Evolutionary conservation across 2,888 invertebrate genomes (phyloP).

Genomic region (Eristalinus sepulchralis): DNA sequence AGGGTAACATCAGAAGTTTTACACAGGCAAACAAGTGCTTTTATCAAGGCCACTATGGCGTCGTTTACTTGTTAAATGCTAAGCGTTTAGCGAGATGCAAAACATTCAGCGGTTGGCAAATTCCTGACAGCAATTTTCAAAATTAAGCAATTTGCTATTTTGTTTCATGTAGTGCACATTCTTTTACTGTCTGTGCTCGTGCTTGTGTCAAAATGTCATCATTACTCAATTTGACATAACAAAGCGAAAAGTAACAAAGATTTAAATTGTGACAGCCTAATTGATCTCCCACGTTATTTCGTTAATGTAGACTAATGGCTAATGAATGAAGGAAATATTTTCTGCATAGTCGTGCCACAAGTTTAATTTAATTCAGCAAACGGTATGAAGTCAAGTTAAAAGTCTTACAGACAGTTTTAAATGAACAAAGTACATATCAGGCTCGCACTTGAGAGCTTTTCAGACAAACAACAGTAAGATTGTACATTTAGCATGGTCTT

Average conservation of each 20-base stretch:
- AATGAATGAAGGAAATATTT: neutral
- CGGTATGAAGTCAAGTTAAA: no score
- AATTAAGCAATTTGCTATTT: neutral
- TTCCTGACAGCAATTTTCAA: neutral
- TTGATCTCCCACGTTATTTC: neutral
- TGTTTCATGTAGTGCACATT: no score
- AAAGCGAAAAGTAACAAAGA: neutral
- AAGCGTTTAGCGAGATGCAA: neutral
- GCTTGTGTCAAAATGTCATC: neutral
- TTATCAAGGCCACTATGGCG: neutral
- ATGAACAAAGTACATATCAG: no score
- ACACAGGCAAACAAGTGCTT: neutral
- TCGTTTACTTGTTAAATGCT: neutral
- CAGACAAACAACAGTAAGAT: no score
- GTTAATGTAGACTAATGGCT: neutral
- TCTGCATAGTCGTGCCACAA: neutral
- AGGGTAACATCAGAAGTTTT: neutral
- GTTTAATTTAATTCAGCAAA: no score
- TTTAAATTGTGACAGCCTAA: neutral
- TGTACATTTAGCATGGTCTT: neutral
- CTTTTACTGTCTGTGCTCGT: neutral
- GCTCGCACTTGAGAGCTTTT: no score
- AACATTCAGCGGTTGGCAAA: neutral
- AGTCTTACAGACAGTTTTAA: no score
- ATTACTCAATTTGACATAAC: neutral